Percentiles rank a stretch among this genome's conserved stretches.
Evolutionary conservation across 2,113 vertebrate species (phyloP).

Genomic region (Eublepharis macularius): DNA sequence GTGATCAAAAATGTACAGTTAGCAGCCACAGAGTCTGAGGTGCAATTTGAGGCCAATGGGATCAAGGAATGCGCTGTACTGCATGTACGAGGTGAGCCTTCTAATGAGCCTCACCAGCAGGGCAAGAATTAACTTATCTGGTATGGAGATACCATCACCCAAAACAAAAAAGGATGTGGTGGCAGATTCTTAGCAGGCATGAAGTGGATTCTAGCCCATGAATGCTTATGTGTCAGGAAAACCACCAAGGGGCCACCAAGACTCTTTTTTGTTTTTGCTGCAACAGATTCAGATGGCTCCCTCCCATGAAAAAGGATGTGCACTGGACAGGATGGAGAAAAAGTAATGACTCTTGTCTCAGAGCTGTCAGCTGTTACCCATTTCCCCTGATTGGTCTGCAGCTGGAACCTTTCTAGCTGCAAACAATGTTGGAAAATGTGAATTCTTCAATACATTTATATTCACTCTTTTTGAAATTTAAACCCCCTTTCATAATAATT

Average conservation of each 20-base stretch:
- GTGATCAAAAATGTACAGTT: constrained; percentile 78
- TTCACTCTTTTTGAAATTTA: background rate
- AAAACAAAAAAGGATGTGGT: too few species aligned
- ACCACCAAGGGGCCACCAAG: too few species aligned
- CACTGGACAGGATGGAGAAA: background rate
- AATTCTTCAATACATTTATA: background rate
- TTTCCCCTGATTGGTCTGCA: background rate
- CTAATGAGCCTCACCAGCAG: background rate
- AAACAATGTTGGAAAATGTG: background rate
- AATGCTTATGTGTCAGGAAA: too few species aligned
- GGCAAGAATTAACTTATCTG: background rate
- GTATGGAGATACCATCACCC: too few species aligned
- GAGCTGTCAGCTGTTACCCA: background rate
- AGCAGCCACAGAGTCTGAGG: constrained; percentile 81
- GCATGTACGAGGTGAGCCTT: constrained; percentile 86
- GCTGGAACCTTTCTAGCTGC: background rate
- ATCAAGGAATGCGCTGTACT: constrained; percentile 86
- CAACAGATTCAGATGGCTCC: too few species aligned
- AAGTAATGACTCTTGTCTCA: background rate
- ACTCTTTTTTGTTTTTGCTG: too few species aligned
- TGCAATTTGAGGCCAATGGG: constrained; percentile 84
- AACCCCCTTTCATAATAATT: background rate
- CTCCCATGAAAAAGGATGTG: background rate
- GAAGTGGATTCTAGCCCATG: too few species aligned
- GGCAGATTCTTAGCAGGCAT: too few species aligned